Percentiles rank a stretch among this genome's conserved stretches.
phyloP scores from a whole-genome alignment of 2,113 vertebrate species.

The Albula goreensis region DNA sequence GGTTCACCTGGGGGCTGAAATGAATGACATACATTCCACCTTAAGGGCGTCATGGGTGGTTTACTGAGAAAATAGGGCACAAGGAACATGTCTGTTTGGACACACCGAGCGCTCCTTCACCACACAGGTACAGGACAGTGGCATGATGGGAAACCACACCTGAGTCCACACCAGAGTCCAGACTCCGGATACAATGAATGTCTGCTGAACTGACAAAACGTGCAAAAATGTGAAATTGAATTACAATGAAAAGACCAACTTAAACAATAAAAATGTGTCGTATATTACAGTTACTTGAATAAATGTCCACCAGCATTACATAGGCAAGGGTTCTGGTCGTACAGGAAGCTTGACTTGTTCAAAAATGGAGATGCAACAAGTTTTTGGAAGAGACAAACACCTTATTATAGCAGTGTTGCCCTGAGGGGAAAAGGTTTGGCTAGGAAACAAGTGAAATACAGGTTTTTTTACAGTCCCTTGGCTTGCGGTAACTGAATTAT shows the following conservation, averaged over 20 bases:
- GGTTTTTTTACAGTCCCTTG: background rate
- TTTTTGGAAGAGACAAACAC: background rate
- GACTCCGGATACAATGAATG: no score
- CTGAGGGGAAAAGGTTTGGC: background rate
- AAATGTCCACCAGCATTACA: no score
- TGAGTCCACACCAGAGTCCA: no score
- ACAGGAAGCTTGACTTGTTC: background rate
- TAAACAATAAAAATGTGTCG: no score
- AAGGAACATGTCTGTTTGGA: background rate
- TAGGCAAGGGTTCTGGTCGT: background rate
- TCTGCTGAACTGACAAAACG: no score
- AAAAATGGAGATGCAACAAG: background rate
- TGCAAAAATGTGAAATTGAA: no score
- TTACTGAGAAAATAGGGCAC: background rate
- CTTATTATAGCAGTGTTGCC: background rate
- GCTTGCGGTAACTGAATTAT: background rate
- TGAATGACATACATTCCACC: background rate
- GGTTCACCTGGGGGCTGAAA: background rate
- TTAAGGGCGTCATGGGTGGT: background rate
- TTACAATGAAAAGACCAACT: no score
- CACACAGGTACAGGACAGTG: background rate
- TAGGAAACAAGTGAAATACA: background rate
- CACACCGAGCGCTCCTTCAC: background rate
- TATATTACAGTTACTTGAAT: no score
- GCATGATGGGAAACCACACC: no score